Evolutionary conservation across 64 coral and sea anemone species (phyloP), one percentile per base, ranked within the genome.

Genomic region (Exaiptasia diaphana): DNA sequence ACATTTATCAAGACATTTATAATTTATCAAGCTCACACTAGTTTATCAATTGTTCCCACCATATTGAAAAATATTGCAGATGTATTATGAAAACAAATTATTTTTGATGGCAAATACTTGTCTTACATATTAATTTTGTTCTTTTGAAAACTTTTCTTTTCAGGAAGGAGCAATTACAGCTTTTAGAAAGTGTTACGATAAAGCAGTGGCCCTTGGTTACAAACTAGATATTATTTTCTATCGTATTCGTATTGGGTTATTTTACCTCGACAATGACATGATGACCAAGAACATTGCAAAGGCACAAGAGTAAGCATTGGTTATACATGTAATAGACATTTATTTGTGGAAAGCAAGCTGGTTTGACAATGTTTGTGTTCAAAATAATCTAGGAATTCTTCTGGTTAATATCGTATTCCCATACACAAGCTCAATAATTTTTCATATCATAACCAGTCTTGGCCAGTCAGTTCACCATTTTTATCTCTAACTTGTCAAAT

Each of bases 171-270:
- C 94, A 9, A 63, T 97, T 67, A 85, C 72, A 70, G 90, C 87
- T 63, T 88, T 97, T 38, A 82, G 94, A 20, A 83, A 92, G 32
- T 83, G 88, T 11, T 88, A 92, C 53, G 94, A 92, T 24, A 97
- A 97, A 76, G 85, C 94, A 59, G 94, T 97, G 33, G 89, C 94
- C 28, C 54, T 88, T 18, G 94, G 94, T 17, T 97, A 91, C 64
- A 97, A 97, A 35, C 44, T 97, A 67, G 94, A 97, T 45, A 97
- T 97, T 28, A 73, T 97, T 20, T 97, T 97, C 49, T 97, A 97
- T 52, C 79, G 90, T 34, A 83, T 97, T 39, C 88, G 94, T 27
- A 92, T 97, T 69, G 94, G 94, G 11, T 62, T 97, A 39, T 97
- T 97, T 56, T 97, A 97, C 70, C 60, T 97, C 35, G 94, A 97